Base-by-base conservation (phyloP, 1,140 invertebrate species). In the Drosophila orena region DNA sequence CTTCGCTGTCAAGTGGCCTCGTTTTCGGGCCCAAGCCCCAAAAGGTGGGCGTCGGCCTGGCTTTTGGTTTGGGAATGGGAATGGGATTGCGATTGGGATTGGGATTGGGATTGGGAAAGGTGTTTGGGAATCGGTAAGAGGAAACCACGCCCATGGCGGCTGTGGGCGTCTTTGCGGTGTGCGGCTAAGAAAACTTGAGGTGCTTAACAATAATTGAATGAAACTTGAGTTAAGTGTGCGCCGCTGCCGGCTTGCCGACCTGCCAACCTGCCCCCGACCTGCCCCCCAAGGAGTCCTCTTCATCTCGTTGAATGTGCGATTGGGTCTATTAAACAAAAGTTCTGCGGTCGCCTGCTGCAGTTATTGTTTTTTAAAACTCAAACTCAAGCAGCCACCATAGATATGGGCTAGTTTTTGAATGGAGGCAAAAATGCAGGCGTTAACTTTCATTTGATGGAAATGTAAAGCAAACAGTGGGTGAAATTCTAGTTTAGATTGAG, bases 201-300 rank as follows among this genome's bases (percentile, higher is more conserved):
- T 88, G 83, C 83, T 89, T 88, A 88, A 89, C 83, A 89, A 88
- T 88, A 88, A 88, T 88, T 88, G 83, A 88, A 88, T 88, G 83
- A 79, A 88, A 88, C 83, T 88, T 88, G 83, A 88, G 84, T 70
- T 79, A 88, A 86, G 83, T 79, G 79, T 76, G 53, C 64, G 34
- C 46, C 53, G 44, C 66, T 35, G 24, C 55, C 6, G n/a, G 2
- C 22, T 17, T 11, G n/a, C 17, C n/a, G 2, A 30, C 54, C 5
- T 12, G 2, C 20, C 44, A 0, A 8, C 3, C 12, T n/a, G 7
- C 14, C 27, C 0, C 6, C 17, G 17, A 17, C 6, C 24, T 17
- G 34, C 43, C 20, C 40, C 40, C 4, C 35, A 11, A 30, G 47
- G 47, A 50, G 47, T 42, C 54, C 38, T 11, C 34, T 55, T 38